Percentiles rank a stretch among this genome's conserved stretches.
Conservation (phyloP, 2,113 vertebrate genomes). For the Platysternon megacephalum region DNA sequence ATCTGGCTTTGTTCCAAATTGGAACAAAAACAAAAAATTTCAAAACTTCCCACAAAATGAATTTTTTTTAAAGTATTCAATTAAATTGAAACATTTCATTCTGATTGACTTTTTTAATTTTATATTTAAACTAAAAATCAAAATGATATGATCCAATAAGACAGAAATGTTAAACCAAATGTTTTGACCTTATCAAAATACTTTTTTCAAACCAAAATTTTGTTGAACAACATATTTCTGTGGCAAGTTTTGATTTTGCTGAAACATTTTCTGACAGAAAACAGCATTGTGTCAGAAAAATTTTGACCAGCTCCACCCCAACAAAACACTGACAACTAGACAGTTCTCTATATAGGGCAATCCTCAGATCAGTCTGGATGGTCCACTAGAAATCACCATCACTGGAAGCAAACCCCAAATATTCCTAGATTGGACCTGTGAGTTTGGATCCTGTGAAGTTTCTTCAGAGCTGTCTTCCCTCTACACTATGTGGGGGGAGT, state of each 20-base stretch:
- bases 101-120: background rate
- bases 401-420: background rate
- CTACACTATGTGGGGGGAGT: accelerated
- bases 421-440: background rate
- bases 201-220: background rate
- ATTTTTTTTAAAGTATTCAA: background rate
- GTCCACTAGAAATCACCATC: background rate
- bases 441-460: background rate
- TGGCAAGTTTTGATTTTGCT: background rate
- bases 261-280: background rate
- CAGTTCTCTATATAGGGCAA: background rate
- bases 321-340: background rate
- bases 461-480: background rate
- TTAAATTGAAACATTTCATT: background rate
- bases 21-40: background rate
- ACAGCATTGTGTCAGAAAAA: background rate
- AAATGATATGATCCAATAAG: background rate
- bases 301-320: background rate
- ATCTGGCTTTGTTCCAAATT: accelerated
- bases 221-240: background rate
- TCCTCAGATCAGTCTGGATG: background rate
- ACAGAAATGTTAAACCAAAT: background rate
- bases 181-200: background rate
- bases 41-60: background rate
- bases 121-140: background rate